These are phyloP conservation scores for Phorcus lineatus DNA, from an alignment of 2,888 invertebrate species.

Conservation along the genomic window DNA sequence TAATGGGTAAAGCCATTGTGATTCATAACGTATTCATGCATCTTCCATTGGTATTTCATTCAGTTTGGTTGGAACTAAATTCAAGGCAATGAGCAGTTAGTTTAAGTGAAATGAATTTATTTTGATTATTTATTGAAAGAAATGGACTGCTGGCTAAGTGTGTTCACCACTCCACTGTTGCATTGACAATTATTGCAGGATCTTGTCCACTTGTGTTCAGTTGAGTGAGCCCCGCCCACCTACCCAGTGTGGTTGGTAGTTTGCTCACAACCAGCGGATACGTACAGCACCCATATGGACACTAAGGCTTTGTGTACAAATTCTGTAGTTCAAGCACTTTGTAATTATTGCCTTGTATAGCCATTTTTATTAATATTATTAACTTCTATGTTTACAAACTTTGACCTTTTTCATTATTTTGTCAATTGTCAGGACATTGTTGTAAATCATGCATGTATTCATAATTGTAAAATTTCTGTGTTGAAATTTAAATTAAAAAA, in stretches of 20 bases:
- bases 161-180: constrained; percentile 8
- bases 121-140: constrained; percentile 17
- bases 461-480: constrained; percentile 57
- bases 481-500: constrained; percentile 55
- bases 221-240: background rate
- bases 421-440: constrained; percentile 54
- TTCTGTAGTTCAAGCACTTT: constrained; percentile 47
- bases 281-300: constrained; percentile 19
- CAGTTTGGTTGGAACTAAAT: background rate
- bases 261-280: background rate
- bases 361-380: constrained; percentile 37
- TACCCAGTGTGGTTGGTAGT: too few species aligned
- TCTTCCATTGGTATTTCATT: constrained; percentile 17
- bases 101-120: constrained; percentile 16
- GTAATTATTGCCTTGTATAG: constrained; percentile 54
- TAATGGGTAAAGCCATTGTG: background rate
- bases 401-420: constrained; percentile 45
- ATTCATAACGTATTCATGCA: constrained; percentile 14
- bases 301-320: constrained; percentile 36
- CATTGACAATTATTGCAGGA: constrained; percentile 3
- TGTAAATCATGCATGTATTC: constrained; percentile 63
- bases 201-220: background rate
- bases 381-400: constrained; percentile 46
- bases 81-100: constrained; percentile 17
- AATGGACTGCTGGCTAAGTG: constrained; percentile 21